Evolutionary conservation across 2,888 invertebrate species (phyloP).

Genomic region (Lasioglossum marginatum): DNA sequence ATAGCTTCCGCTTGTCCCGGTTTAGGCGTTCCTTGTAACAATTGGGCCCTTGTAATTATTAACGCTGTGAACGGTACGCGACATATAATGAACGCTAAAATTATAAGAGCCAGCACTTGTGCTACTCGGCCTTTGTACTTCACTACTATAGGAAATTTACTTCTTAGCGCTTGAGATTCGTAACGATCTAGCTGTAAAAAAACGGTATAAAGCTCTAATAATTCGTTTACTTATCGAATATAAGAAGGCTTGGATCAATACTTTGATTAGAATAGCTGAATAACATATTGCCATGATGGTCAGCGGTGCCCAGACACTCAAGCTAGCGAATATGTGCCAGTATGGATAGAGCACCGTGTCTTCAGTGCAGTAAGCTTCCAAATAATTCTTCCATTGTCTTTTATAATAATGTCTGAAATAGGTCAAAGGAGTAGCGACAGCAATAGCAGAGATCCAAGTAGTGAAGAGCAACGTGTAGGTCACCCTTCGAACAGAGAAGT

Average conservation of each 20-base stretch:
- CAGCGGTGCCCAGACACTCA: slow-evolving; percentile 92
- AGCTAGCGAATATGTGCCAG: slow-evolving; percentile 91
- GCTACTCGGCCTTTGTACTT: slow-evolving; percentile 89
- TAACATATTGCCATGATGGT: slow-evolving; percentile 91
- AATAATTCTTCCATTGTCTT: slow-evolving; percentile 90
- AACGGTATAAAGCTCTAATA: background rate
- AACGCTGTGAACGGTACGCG: slow-evolving; percentile 91
- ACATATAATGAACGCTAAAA: slow-evolving; percentile 89
- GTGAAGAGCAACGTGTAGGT: slow-evolving; percentile 88
- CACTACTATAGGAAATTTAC: slow-evolving; percentile 87
- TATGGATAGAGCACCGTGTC: slow-evolving; percentile 88
- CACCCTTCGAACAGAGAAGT: slow-evolving; percentile 79
- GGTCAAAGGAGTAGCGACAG: slow-evolving; percentile 88
- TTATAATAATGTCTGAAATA: slow-evolving; percentile 89
- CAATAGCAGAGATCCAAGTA: slow-evolving; percentile 89
- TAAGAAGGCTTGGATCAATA: slow-evolving; percentile 74
- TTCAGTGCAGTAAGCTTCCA: slow-evolving; percentile 92
- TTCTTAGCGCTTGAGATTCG: slow-evolving; percentile 87
- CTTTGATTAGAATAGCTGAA: slow-evolving; percentile 89
- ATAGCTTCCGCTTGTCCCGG: slow-evolving; percentile 67
- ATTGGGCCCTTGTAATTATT: slow-evolving; percentile 88
- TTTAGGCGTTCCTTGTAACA: slow-evolving; percentile 82
- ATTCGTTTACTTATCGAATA: background rate
- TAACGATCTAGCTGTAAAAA: slow-evolving; percentile 87
- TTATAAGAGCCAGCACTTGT: slow-evolving; percentile 89